Base-by-base conservation (phyloP, 2,888 invertebrate species). In the Chironomus tentans region DNA sequence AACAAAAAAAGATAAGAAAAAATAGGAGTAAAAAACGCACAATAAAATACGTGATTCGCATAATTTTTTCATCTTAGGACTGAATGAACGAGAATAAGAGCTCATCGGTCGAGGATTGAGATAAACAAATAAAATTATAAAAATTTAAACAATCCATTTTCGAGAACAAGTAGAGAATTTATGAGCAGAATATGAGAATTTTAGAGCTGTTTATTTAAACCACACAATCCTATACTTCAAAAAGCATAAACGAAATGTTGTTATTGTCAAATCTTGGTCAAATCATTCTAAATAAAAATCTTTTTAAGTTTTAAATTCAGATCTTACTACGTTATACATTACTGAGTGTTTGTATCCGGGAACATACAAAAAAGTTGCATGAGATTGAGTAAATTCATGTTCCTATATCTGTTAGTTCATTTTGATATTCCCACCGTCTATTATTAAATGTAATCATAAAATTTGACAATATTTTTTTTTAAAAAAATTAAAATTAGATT, bases 31-130 rank as follows among this genome's bases (percentile, higher is more conserved):
- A 65, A 21, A 68, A 74, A 74, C 74, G 74, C 74, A 74, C 74
- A 74, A 74, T 74, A 74, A 74, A 70, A 56, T 68, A 74, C 74
- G 74, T 74, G 74, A 74, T 74, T 74, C 74, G 74, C 74, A 74
- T 74, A 74, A 74, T 50, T 28, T 74, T 38, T 50, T 56, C 28
- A 18, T 56, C 18, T 56, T 56, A 18, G n/a, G 38, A 38, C 38
- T 38, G 38, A 38, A 38, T 10, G 38, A 38, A 22, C 28, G 65
- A 5, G 28, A 68, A n/a, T 12, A 4, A 22, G 18, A 18, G 21
- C 24, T 69, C 38, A 15, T 24, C 15, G n/a, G 15, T 71, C 15
- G 18, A 22, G 48, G 56, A 56, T 24, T 50, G 61, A 12, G 72
- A 28, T 28, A 24, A 73, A 62, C 72, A 73, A 73, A 73, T 73